These are phyloP conservation scores for Rhynchotus rufescens DNA, from an alignment of 2,797 vertebrate genomes.

Conservation along the genomic window DNA sequence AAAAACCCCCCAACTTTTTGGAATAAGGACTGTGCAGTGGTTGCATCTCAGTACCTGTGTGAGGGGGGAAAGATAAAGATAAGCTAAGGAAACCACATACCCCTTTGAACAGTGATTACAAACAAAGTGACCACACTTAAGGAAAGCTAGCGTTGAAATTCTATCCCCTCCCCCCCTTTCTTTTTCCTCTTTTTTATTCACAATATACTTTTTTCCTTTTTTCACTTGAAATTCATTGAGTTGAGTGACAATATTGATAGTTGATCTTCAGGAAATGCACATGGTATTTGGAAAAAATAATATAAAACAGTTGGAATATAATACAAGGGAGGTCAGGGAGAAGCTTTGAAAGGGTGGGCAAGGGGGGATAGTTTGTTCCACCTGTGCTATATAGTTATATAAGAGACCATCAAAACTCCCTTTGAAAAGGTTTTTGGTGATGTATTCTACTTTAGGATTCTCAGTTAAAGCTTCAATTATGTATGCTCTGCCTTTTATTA, in stretches of 20 bases:
- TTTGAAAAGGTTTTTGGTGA: neutral
- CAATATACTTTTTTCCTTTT: accelerated
- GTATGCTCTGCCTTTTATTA: neutral
- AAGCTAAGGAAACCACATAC: neutral
- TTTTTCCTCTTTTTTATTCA: neutral
- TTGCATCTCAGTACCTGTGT: accelerated
- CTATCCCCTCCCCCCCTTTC: too few species aligned
- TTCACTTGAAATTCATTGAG: neutral
- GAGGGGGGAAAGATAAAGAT: neutral
- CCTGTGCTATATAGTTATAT: neutral
- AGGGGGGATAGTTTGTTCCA: neutral
- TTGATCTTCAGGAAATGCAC: neutral
- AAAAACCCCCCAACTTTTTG: too few species aligned
- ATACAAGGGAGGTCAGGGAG: neutral
- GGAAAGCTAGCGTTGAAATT: neutral
- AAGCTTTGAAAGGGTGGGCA: accelerated
- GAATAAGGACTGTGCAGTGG: neutral
- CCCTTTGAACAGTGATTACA: neutral
- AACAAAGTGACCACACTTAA: neutral
- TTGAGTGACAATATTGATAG: neutral
- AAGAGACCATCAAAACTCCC: neutral
- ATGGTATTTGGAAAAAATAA: too few species aligned
- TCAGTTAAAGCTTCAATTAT: neutral
- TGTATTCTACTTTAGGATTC: neutral
- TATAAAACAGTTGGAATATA: neutral